Evolutionary conservation across 1,140 invertebrate genomes (phyloP), one percentile per base, ranked within the genome.

Genomic region (Capitella teleta): DNA sequence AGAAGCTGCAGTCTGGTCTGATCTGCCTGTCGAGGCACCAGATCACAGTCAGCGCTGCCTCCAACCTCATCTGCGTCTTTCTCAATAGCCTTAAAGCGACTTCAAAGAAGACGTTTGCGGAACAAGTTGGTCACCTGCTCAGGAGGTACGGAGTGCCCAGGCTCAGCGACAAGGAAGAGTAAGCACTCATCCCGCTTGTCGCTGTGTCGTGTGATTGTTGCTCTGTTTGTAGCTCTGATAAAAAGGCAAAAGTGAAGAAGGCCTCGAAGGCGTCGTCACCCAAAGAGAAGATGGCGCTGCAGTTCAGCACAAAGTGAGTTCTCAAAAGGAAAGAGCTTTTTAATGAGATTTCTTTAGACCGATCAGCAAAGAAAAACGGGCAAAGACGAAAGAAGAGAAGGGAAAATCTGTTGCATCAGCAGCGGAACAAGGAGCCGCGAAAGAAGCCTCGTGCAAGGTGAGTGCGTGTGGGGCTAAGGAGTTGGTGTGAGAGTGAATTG

Each of bases 11-110:
- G n/a, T 64, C 66, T 2, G 68, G 67, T 2, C 67, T 61, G 38
- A 70, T 72, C 42, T 67, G 61, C 54, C 51, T 72, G 10, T 55
- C 58, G n/a, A 61, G 61, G 36, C 66, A 72, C 10, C 68, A 70
- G 52, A 67, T 72, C 38, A 57, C 64, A 26, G 60, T 61, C 28
- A 52, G 63, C n/a, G n/a, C n/a, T n/a, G n/a, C n/a, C n/a, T n/a
- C n/a, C n/a, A n/a, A n/a, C n/a, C n/a, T n/a, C n/a, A n/a, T n/a
- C n/a, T n/a, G n/a, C n/a, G n/a, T n/a, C n/a, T n/a, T n/a, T n/a
- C n/a, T n/a, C n/a, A n/a, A n/a, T n/a, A n/a, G n/a, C n/a, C n/a
- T n/a, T n/a, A n/a, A n/a, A n/a, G n/a, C n/a, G n/a, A n/a, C n/a
- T n/a, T 50, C 57, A 6, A 71, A 71, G 51, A 70, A 67, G 46